Evolutionary conservation across 2,113 vertebrate species (phyloP), one percentile per base, ranked within the genome.

Genomic region (Petroica traversi): DNA sequence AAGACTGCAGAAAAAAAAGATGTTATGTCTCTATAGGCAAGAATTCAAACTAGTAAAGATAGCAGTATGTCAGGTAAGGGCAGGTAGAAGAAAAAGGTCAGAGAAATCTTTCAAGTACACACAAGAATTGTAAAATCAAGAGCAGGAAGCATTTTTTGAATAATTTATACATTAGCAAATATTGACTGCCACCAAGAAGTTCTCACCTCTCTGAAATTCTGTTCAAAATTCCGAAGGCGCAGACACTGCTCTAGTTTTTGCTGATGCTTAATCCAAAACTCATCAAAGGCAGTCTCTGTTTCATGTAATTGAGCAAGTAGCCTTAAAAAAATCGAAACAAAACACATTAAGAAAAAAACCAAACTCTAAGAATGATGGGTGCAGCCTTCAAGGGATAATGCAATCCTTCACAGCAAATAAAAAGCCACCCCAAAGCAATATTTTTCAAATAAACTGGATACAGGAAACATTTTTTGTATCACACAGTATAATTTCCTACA

Each of bases 261-360:
- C 79, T 99, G 98, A 92, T 99, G 99, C 79, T 99, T 98, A 36
- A 98, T 96, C 99, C 99, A 99, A 97, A 99, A 99, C 95, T 99
- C 99, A 82, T 99, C 99, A 75, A 99, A 99, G 36, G 99, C 99
- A 0, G 97, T 96, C 95, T 99, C 99, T 0, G 99, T 99, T 97
- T 99, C 99, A 17, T 98, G 98, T 92, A 99, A 97, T 77, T 99
- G 99, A 79, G 98, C 98, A 87, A 99, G 96, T 93, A 99, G 98
- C 96, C 99, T 99, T 96, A 23, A 59, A 73, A 73, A 69, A 82
- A 38, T 11, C 7, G 76, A 38, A 36, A 13, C 9, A 57, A 84
- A 79, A 17, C 7, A 61, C 12, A 61, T 38, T 0, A 59, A 67
- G 71, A 67, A 71, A 45, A 41, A 52, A 81, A 20, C 26, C n/a